These are phyloP conservation scores for Drusus annulatus DNA, from an alignment of 1,140 invertebrate species.

Conservation along the genomic window DNA sequence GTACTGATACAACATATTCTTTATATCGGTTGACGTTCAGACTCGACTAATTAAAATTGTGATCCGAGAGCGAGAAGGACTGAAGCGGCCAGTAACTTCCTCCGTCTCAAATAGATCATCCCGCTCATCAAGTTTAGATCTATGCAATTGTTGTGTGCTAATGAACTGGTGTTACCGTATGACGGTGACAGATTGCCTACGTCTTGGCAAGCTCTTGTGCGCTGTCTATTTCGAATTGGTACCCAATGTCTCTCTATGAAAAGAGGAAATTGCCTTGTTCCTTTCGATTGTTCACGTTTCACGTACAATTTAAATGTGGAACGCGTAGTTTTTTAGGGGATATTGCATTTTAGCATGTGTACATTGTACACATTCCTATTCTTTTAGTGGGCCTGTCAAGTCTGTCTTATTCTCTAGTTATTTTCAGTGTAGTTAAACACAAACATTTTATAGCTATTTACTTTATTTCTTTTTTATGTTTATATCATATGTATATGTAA, in stretches of 20 bases:
- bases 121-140: slow-evolving; percentile 20
- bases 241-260: neutral
- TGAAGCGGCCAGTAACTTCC: neutral
- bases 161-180: slow-evolving; percentile 3
- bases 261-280: neutral
- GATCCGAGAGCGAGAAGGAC: neutral
- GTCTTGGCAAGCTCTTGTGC: slow-evolving; percentile 20
- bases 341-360: no score
- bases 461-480: no score
- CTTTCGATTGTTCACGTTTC: neutral
- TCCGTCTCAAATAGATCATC: neutral
- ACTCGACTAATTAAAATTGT: neutral
- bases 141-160: slow-evolving; percentile 28
- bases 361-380: no score
- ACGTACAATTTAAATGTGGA: neutral
- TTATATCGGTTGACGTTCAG: no score
- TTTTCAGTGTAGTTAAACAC: no score
- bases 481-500: no score
- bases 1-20: no score
- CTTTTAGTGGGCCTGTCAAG: no score
- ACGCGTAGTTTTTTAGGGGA: neutral
- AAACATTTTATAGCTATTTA: no score
- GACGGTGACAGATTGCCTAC: slow-evolving; percentile 30
- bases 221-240: slow-evolving; percentile 25
- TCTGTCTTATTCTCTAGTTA: no score